A percentile compares a stretch with the other conserved stretches of the same genome.
Conservation (phyloP, 2,888 invertebrate genomes). For the Notodonta ziczac region DNA sequence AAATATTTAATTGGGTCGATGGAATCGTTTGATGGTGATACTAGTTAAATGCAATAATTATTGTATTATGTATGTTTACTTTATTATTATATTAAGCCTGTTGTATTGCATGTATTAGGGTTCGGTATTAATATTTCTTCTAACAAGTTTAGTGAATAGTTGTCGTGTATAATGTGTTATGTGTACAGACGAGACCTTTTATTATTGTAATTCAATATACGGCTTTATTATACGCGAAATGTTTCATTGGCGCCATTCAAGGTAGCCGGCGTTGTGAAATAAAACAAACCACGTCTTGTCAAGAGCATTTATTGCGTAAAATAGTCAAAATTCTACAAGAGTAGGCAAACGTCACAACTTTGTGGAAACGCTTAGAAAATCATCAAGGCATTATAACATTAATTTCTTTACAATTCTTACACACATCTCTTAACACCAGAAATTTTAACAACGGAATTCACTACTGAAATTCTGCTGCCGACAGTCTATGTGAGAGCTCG, state of each 20-base stretch:
- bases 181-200: constrained; percentile 72
- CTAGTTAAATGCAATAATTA: constrained; percentile 68
- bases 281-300: constrained; percentile 62
- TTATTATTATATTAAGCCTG: constrained; percentile 45
- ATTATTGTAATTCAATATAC: constrained; percentile 74
- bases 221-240: constrained; percentile 63
- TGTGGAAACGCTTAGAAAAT: constrained; percentile 79
- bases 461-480: constrained; percentile 49
- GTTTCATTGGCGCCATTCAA: constrained; percentile 21
- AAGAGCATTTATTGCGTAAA: constrained; percentile 83
- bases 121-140: constrained; percentile 54
- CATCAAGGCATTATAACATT: constrained; percentile 76
- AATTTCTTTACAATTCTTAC: constrained; percentile 65
- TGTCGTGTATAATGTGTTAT: constrained; percentile 69
- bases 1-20: constrained; percentile 62
- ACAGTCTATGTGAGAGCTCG: constrained; percentile 51
- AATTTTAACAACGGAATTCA: constrained; percentile 47
- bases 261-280: constrained; percentile 34
- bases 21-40: constrained; percentile 71
- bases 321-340: constrained; percentile 84
- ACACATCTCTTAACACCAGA: constrained; percentile 68
- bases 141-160: constrained; percentile 46
- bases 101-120: constrained; percentile 63
- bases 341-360: constrained; percentile 84
- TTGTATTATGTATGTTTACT: constrained; percentile 46